phyloP scores from a whole-genome alignment of 2,888 invertebrate genomes.

The Osedax fenrisi region DNA sequence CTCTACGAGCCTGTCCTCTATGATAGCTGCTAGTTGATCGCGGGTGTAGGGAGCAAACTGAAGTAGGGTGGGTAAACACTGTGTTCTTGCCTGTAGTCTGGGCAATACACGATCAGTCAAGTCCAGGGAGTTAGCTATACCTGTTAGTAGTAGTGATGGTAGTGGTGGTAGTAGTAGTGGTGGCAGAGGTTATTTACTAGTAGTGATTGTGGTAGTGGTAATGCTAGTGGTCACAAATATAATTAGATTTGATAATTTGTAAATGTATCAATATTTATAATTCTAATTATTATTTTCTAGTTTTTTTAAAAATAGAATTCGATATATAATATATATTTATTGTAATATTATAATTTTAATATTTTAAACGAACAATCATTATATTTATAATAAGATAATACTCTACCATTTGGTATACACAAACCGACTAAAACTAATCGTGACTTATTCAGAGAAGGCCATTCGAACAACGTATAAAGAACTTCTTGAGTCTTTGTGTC shows the following conservation, averaged over 20 bases:
- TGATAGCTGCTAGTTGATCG: conserved; percentile 73
- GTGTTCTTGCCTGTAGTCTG: conserved; percentile 65
- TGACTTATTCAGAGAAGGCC: conserved; percentile 65
- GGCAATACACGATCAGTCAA: conserved; percentile 79
- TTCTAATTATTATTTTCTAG: too few species aligned
- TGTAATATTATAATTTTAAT: too few species aligned
- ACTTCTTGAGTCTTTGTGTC: conserved; percentile 67
- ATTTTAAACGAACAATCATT: too few species aligned
- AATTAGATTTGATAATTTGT: too few species aligned
- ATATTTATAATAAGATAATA: too few species aligned
- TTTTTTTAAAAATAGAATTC: too few species aligned
- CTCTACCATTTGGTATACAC: too few species aligned
- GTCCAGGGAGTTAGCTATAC: conserved; percentile 84
- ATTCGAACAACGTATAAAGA: conserved; percentile 81
- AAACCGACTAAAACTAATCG: conserved; percentile 69
- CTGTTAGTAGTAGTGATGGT: conserved; percentile 32
- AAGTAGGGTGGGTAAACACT: conserved; percentile 55
- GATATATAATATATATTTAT: too few species aligned
- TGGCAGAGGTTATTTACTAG: too few species aligned
- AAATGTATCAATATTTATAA: too few species aligned
- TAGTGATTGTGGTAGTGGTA: too few species aligned
- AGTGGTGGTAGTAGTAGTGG: not conserved
- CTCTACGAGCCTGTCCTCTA: conserved; percentile 63
- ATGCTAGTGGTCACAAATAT: too few species aligned
- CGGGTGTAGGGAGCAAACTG: conserved; percentile 85